Percentiles rank a stretch among this genome's conserved stretches.
Conservation (phyloP, 2,797 vertebrate genomes). For the Acrossocheilus fasciatus region DNA sequence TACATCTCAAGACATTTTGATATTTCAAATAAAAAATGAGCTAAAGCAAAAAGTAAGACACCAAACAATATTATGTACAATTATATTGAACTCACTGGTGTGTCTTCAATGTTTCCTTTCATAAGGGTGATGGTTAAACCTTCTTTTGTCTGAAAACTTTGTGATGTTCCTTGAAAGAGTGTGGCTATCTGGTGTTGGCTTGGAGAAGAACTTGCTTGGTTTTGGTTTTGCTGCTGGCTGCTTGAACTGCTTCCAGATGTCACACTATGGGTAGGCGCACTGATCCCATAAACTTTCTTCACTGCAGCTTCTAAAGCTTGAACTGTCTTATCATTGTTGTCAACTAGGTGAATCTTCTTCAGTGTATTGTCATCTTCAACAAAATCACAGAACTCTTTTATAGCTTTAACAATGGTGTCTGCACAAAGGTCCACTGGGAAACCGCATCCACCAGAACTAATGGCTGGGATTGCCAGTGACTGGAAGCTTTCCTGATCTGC, state of each 20-base stretch:
- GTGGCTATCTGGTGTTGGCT: background rate
- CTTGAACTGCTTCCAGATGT: background rate
- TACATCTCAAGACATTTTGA: no score
- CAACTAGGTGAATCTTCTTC: conserved; percentile 82
- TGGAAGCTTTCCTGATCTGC: conserved; percentile 68
- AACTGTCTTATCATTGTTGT: conserved; percentile 64
- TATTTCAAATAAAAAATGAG: no score
- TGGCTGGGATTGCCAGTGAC: conserved; percentile 86
- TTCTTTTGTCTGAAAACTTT: conserved; percentile 75
- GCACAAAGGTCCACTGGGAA: conserved; percentile 79
- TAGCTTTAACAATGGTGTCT: conserved; percentile 73
- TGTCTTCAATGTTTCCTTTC: conserved; percentile 76
- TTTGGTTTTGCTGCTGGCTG: conserved; percentile 29
- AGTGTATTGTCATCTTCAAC: conserved; percentile 59
- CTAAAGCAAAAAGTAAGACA: background rate
- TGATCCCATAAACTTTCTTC: conserved; percentile 68
- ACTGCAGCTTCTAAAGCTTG: conserved; percentile 71
- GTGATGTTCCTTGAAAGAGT: conserved; percentile 5
- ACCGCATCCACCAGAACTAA: conserved; percentile 77
- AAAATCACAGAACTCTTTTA: conserved; percentile 78
- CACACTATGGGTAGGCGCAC: background rate
- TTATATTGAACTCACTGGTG: conserved; percentile 75
- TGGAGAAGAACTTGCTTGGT: background rate
- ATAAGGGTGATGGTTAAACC: conserved; percentile 78
- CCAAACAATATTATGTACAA: background rate